Base-by-base conservation (phyloP, 2,888 invertebrate genomes). In the Tiliacea aurago region DNA sequence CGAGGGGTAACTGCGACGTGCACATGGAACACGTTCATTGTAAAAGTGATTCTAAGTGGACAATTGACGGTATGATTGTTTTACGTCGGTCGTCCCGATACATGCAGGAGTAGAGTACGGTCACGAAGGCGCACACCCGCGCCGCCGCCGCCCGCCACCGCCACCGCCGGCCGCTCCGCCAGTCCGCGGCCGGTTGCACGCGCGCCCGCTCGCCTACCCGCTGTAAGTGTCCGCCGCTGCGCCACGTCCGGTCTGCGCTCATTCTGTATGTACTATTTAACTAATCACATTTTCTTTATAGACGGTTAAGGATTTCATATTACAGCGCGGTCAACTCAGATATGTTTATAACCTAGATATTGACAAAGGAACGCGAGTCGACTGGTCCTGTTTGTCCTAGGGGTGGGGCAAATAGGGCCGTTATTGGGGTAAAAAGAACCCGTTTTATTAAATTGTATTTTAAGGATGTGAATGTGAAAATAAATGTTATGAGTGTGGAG, bases 11-110 rank as follows among this genome's bases (percentile, higher is more conserved):
- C 45, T 23, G 33, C 20, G 53, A 51, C 49, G 3, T 28, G 43
- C 43, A 23, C 20, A 5, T 59, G 47, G 41, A 70, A 43, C 58
- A 51, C 33, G 56, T 23, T 13, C 33, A 43, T 43, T 49, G 43
- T 43, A 63, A 28, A 28, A 43, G 2, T 53, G 61, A 53, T 49
- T 43, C 41, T 65, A 71, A 80, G 78, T 78, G 81, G 63, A 51
- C 81, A 83, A 84, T 74, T 76, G 70, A 49, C 23, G 62, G 69
- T 80, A 81, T 79, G 66, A 79, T 59, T 79, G 79, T 80, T 78
- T 73, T 59, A 83, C 78, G 69, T 47, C 37, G 73, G 58, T 59
- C 37, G 62, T 49, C 55, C 81, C 75, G 51, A 53, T 69, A 53
- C 18, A 45, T 43, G 51, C 55, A 55, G 49, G 78, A 63, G n/a